Evolutionary conservation across 64 coral and sea anemone genomes (phyloP), one percentile per base, ranked within the genome.

Genomic region (Actinia equina): DNA sequence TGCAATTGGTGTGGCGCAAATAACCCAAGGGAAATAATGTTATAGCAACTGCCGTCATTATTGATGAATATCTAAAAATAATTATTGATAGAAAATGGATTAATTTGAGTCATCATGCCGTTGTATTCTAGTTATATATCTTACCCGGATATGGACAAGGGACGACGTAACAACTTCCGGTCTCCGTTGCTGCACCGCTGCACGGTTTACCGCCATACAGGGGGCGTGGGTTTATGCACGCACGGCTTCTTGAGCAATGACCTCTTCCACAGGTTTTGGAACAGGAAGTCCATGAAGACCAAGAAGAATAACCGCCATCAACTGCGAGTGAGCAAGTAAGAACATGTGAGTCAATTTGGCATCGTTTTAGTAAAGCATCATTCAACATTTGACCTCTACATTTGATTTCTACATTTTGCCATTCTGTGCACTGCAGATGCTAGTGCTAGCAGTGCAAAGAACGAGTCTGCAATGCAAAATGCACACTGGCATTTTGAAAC

Each of bases 261-360:
- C 77, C 77, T 79, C 37, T 46, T 79, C 77, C 77, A 79, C 77
- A 79, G 12, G 77, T 79, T 44, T 17, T 79, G 77, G 41, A 44
- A 19, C 77, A 79, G 16, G 27, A 43, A 46, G 23, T 17, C 77
- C 77, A 79, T 5, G 20, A 65, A 20, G 20, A n/a, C 62, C 62
- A 65, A 22, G 62, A 23, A 23, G 10, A 7, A 65, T 65, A 65
- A 0, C 62, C 62, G 7, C 62, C 62, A 65, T 65, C 0, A 65
- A 65, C 62, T 65, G n/a, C 19, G n/a, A 19, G 60, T 2, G 6
- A 63, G 17, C 17, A 65, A n/a, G 19, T n/a, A 65, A 65, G 20
- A 14, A 65, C 46, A 49, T 4, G 46, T 65, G 55, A 13, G 0
- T 57, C 15, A 49, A 49, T 16, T 57, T 14, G 55, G 55, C 11